phyloP scores from a whole-genome alignment of 2,888 invertebrate species.

The Gastracanthus pulcherrimus region DNA sequence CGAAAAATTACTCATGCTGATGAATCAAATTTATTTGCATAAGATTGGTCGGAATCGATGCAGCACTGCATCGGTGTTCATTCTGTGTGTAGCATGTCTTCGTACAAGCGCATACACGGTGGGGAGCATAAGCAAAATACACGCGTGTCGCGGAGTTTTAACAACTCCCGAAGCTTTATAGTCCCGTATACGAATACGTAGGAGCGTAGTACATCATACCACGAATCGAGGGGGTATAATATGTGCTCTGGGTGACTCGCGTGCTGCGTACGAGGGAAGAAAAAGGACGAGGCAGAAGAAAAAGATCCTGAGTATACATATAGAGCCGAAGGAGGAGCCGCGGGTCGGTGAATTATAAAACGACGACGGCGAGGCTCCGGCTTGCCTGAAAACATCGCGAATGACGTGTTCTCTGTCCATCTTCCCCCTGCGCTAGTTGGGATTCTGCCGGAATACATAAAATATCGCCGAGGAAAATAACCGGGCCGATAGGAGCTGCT shows the following conservation, averaged over 20 bases:
- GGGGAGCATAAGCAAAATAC: background rate
- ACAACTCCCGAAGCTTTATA: slow-evolving; percentile 5
- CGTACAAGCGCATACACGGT: background rate
- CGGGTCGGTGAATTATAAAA: slow-evolving; percentile 67
- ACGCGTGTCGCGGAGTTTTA: background rate
- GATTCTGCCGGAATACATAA: slow-evolving; percentile 24
- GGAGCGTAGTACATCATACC: background rate
- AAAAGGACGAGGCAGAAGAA: background rate
- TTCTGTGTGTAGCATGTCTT: no score
- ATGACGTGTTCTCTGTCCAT: slow-evolving; percentile 22
- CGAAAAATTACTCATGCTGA: no score
- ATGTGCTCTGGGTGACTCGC: background rate
- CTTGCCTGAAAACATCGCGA: slow-evolving; percentile 65
- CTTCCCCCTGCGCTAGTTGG: background rate
- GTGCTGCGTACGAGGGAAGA: background rate
- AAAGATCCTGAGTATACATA: background rate
- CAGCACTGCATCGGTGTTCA: no score
- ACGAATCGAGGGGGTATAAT: background rate
- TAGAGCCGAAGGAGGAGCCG: slow-evolving; percentile 13
- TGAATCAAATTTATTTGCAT: no score
- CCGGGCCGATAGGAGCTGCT: background rate
- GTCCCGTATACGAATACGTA: background rate
- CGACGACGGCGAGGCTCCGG: slow-evolving; percentile 58
- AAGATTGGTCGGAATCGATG: no score
- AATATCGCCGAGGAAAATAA: slow-evolving; percentile 17